phyloP scores from a whole-genome alignment of 2,888 invertebrate species.

The Malthinus seriepunctatus region DNA sequence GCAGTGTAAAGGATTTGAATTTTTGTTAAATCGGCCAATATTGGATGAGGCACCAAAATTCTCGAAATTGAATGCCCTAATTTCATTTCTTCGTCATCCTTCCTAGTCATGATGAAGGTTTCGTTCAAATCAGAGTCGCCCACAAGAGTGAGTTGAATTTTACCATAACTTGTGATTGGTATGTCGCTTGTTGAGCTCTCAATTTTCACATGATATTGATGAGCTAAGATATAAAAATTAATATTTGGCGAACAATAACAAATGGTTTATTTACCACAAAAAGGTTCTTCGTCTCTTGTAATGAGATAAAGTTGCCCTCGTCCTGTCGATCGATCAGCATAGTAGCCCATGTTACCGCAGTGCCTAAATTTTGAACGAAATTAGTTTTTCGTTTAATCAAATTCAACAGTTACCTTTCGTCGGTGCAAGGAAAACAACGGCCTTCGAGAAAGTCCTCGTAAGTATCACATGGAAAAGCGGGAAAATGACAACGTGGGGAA shows the following conservation, averaged over 20 bases:
- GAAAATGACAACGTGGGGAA: constrained; percentile 87
- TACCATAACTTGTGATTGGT: constrained; percentile 75
- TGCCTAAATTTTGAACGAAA: constrained; percentile 40
- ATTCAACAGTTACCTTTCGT: constrained; percentile 47
- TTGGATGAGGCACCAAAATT: constrained; percentile 88
- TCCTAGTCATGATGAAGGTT: constrained; percentile 87
- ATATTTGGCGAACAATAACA: constrained; percentile 23
- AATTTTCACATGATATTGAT: constrained; percentile 84
- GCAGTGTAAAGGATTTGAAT: constrained; percentile 82
- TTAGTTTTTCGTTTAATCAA: neutral
- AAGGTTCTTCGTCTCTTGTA: constrained; percentile 89
- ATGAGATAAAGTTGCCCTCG: constrained; percentile 86
- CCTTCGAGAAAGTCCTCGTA: constrained; percentile 84
- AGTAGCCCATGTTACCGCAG: constrained; percentile 94
- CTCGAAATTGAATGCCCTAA: constrained; percentile 75
- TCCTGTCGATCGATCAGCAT: constrained; percentile 82
- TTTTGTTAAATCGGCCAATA: constrained; percentile 72
- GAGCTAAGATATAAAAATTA: constrained; percentile 60
- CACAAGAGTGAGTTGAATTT: constrained; percentile 76
- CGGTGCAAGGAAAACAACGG: constrained; percentile 72
- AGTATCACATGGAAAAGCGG: constrained; percentile 83
- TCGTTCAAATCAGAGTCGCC: constrained; percentile 84
- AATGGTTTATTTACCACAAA: constrained; percentile 69
- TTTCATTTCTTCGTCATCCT: constrained; percentile 75
- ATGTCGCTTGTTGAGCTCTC: constrained; percentile 71